These are phyloP conservation scores for Zonotrichia albicollis DNA, from an alignment of 2,797 vertebrate species.

Conservation along the genomic window DNA sequence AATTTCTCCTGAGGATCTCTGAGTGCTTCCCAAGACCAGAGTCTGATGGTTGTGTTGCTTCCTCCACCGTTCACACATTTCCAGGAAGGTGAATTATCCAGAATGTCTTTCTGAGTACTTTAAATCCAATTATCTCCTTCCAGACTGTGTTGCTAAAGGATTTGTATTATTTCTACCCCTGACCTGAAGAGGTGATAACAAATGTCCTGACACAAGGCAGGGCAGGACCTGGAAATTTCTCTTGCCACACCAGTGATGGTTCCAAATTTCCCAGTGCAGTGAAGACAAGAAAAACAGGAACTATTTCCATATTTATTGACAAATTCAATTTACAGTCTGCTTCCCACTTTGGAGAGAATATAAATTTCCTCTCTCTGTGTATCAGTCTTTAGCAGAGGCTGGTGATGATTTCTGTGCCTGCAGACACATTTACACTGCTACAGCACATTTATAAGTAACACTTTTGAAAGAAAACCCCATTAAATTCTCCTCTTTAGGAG, in stretches of 20 bases:
- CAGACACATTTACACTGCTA: conserved; percentile 14
- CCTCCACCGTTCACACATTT: not conserved
- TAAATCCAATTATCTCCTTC: not conserved
- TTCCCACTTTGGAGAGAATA: conserved; percentile 14
- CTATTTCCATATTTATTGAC: conserved; percentile 69
- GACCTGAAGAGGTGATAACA: not conserved
- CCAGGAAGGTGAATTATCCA: not conserved
- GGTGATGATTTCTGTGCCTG: conserved; percentile 30
- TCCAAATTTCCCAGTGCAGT: not conserved
- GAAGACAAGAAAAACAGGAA: not conserved
- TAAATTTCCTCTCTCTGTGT: conserved; percentile 15
- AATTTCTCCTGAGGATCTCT: not conserved
- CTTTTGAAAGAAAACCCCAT: conserved; percentile 1
- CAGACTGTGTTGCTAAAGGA: not conserved
- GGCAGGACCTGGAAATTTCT: not conserved
- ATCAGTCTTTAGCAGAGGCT: conserved; percentile 40
- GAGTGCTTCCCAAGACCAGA: not conserved
- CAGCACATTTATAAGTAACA: conserved; percentile 25
- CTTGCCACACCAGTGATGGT: not conserved
- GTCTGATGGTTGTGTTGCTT: not conserved
- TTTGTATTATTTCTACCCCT: not conserved
- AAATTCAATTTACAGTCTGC: conserved; percentile 58
- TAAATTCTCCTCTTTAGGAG: conserved; percentile 44
- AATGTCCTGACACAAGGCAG: not conserved
- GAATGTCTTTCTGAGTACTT: not conserved